Evolutionary conservation across 1,140 invertebrate species (phyloP), one percentile per base, ranked within the genome.

Genomic region (Mycetomoellerius zeteki): DNA sequence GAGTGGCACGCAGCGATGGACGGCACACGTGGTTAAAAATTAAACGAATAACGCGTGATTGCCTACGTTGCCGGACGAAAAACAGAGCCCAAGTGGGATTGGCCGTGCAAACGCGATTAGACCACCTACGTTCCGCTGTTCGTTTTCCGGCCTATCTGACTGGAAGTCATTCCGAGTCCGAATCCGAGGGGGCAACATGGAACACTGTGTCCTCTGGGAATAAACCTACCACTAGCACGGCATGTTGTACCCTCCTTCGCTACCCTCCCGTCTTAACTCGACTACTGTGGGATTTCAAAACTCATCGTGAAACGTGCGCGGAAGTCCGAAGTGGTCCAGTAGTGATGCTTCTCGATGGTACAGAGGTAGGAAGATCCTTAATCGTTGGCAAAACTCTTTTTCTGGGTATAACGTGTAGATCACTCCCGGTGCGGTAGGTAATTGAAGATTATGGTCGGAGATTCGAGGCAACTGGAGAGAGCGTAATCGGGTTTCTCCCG

Each of bases 1-100:
- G 82, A 89, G 62, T 89, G 88, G 88, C 56, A 27, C 14, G 37
- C n/a, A 16, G 47, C 47, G 56, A 21, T 21, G 56, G n/a, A 54
- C 37, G 60, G 30, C 37, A 56, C 37, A 56, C 87, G 64, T 88
- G 67, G 88, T 89, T 89, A 89, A 89, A 89, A 84, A 89, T 89
- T 89, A 89, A 89, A 73, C 82, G 86, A 56, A 85, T 43, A 47
- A 58, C 87, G 87, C 87, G 54, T 27, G 73, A 87, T 89, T 86
- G 86, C 85, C 62, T 80, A 88, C 88, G 30, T 37, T 85, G 50
- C 54, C 21, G 21, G 24, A 16, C 21, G 47, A 67, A 30, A 52
- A 14, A 7, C 76, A 3, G 30, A 33, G n/a, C 24, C 6, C 3
- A 24, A 60, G 37, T 43, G 10, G 76, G 82, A 89, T 89, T 80